phyloP scores from a whole-genome alignment of 1,140 invertebrate species.

The Zaprionus camerounensis region DNA sequence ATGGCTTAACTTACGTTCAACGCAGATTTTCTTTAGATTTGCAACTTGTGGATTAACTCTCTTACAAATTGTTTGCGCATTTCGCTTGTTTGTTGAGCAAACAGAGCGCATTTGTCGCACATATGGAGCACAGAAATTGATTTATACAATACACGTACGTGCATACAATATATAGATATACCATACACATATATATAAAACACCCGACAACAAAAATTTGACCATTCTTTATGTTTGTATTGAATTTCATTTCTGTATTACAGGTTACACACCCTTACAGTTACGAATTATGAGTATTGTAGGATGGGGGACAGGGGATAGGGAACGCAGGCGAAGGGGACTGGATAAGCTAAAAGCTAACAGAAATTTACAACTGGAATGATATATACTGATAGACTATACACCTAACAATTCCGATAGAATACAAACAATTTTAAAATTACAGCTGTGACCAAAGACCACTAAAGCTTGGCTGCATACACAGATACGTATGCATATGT shows the following conservation, averaged over 20 bases:
- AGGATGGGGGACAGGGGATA: conserved; percentile 20
- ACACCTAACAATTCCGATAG: conserved; percentile 35
- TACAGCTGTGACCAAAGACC: conserved; percentile 37
- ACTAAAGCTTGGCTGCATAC: conserved; percentile 64
- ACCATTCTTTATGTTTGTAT: conserved; percentile 33
- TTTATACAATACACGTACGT: conserved; percentile 41
- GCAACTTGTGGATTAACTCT: conserved; percentile 28
- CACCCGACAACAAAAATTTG: background rate
- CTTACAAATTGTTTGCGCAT: conserved; percentile 24
- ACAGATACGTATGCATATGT: conserved; percentile 8
- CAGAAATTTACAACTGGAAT: conserved; percentile 70
- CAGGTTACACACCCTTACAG: conserved; percentile 20
- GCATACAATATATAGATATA: background rate
- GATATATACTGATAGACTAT: conserved; percentile 36
- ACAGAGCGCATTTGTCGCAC: conserved; percentile 59
- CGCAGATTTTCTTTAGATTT: too few species aligned
- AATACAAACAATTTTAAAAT: conserved; percentile 55
- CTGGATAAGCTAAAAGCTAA: conserved; percentile 51
- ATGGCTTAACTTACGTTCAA: too few species aligned
- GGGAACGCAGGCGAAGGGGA: background rate
- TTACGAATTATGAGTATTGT: conserved; percentile 62
- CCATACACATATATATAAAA: background rate
- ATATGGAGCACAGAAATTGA: conserved; percentile 69
- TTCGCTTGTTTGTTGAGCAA: conserved; percentile 56
- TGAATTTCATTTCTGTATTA: conserved; percentile 28